phyloP scores from a whole-genome alignment of 2,888 invertebrate genomes.

The Neelides folsomi region DNA sequence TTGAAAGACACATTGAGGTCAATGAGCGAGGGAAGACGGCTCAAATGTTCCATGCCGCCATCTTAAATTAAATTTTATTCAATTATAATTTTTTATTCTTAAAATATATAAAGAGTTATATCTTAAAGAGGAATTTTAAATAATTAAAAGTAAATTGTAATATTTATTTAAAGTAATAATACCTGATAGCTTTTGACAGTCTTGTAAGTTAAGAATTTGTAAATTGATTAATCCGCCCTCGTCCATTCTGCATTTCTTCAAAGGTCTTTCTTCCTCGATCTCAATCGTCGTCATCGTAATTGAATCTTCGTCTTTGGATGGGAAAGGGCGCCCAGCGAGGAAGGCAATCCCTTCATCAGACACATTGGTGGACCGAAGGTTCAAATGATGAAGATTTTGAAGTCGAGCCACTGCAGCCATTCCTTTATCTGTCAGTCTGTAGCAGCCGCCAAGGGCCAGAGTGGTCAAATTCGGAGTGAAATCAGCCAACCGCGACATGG shows the following conservation, averaged over 20 bases:
- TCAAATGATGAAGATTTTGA: constrained; percentile 65
- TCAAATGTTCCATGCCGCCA: background rate
- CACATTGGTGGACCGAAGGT: constrained; percentile 79
- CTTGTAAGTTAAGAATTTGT: constrained; percentile 77
- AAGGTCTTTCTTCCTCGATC: too few species aligned
- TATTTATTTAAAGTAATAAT: too few species aligned
- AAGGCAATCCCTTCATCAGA: constrained; percentile 82
- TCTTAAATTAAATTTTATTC: background rate
- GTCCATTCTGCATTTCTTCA: too few species aligned
- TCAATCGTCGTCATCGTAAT: too few species aligned
- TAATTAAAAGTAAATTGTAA: too few species aligned
- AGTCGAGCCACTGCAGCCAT: constrained; percentile 72
- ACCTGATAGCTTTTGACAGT: constrained; percentile 86
- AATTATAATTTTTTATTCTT: too few species aligned
- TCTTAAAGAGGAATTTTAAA: too few species aligned
- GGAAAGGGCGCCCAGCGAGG: constrained; percentile 48
- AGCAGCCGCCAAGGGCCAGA: constrained; percentile 80
- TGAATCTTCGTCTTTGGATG: too few species aligned
- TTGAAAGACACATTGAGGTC: constrained; percentile 88
- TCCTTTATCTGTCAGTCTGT: constrained; percentile 78
- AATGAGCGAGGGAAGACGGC: constrained; percentile 62
- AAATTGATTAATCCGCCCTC: constrained; percentile 40
- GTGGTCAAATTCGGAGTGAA: constrained; percentile 68
- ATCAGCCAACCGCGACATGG: constrained; percentile 56
- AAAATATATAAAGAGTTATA: too few species aligned